These are phyloP conservation scores for Cinclus cinclus DNA, from an alignment of 2,113 vertebrate genomes.

Conservation along the genomic window DNA sequence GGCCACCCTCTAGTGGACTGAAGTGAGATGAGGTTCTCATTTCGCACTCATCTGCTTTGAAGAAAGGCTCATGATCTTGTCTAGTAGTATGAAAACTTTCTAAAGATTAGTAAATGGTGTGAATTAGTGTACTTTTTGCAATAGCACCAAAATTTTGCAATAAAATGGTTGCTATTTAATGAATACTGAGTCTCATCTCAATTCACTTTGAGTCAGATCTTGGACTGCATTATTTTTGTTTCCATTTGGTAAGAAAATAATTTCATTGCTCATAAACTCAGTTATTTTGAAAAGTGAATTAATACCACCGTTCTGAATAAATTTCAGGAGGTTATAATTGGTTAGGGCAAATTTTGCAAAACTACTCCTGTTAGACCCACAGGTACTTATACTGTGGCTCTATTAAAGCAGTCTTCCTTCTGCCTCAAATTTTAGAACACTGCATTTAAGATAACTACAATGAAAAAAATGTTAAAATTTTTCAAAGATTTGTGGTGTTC, in stretches of 20 bases:
- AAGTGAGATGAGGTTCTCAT: conserved; percentile 47
- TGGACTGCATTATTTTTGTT: background rate
- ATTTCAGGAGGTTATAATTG: background rate
- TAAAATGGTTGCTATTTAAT: background rate
- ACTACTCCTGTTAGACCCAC: background rate
- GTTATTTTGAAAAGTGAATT: background rate
- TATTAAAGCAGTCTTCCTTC: background rate
- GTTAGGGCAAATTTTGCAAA: background rate
- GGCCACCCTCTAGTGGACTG: conserved; percentile 77
- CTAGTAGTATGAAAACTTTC: background rate
- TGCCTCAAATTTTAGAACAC: background rate
- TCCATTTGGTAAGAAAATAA: background rate
- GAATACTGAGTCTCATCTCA: background rate
- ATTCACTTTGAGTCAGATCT: background rate
- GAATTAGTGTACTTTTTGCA: background rate
- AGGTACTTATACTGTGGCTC: background rate
- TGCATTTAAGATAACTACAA: background rate
- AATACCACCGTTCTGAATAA: background rate
- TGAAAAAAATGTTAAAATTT: background rate
- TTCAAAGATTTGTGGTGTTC: background rate
- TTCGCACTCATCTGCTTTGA: background rate
- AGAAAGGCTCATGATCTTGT: background rate
- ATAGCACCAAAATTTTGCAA: background rate
- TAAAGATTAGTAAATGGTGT: background rate
- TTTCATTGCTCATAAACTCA: background rate